Evolutionary conservation across 2,888 invertebrate species (phyloP), one percentile per base, ranked within the genome.

Genomic region (Leptopilina myrica): DNA sequence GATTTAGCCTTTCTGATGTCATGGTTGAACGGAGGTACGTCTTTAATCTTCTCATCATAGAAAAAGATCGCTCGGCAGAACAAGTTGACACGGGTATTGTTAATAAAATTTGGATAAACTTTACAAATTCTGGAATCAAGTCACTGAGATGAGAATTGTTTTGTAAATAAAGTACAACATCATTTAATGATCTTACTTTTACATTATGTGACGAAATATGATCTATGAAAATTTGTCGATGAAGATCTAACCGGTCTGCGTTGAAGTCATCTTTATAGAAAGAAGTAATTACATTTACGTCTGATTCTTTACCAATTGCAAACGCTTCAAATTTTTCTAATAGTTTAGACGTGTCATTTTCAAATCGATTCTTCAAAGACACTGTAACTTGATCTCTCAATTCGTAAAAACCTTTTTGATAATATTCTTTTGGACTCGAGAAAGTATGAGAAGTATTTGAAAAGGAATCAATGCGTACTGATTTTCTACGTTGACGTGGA

Each of bases 1-100:
- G 40, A 40, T 78, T 78, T 49, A 66, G 43, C n/a, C 66, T 66
- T 14, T 76, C 56, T 59, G 65, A 40, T 6, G 65, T 15, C 78
- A 78, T 78, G 12, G 43, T 43, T 6, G 40, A 40, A 40, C 40
- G 40, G 3, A 40, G 3, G 40, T 40, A 40, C 40, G 40, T 78
- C 73, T 78, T 75, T 53, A 75, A 49, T 64, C 78, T 49, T 5
- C 65, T 56, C 53, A 75, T 64, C 40, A 40, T 40, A 40, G 40
- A 40, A 40, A 40, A 40, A 40, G 40, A 40, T 40, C 40, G 3
- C 40, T 65, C 53, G 64, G 40, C 64, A 15, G 78, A 53, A 73
- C 73, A 75, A 1, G 78, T 64, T 5, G 78, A 64, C n/a, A 15
- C 46, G 40, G 66, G 67, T 67, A 49, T 46, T 5, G 46, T 49